Base-by-base conservation (phyloP, 2,797 vertebrate genomes). In the Hemibagrus guttatus region DNA sequence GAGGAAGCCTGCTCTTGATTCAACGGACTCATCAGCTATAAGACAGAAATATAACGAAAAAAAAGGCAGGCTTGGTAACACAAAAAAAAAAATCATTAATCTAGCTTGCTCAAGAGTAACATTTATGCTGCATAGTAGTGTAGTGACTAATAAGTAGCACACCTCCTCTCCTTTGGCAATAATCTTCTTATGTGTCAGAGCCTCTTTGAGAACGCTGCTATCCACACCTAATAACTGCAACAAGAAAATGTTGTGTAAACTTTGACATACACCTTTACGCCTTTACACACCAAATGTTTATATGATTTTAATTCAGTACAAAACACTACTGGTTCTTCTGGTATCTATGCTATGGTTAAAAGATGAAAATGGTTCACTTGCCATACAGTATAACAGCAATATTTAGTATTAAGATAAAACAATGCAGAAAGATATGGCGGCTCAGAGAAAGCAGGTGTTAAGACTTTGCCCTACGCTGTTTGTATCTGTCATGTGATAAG, bases 161-260 rank as follows among this genome's bases (percentile, higher is more conserved):
- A 99, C 98, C 97, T 99, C 97, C 89, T 99, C 98, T 66, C 97
- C 98, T 93, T 99, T 99, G 86, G 98, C 98, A 64, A 95, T 98
- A 90, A 99, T 99, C 95, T 98, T 99, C 95, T 97, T 98, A 94
- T 99, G 97, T 28, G 94, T 99, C 91, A 99, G 91, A 0, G 97
- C 96, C 90, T 99, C 97, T 81, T 96, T 97, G 87, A 99, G 93
- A 26, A 94, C 94, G 0, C 93, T 13, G 39, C 94, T 95, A 28
- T 97, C 97, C 81, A 99, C 97, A 1, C 96, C 96, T 68, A 99
- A 94, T 90, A 99, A 95, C 98, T 99, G 94, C 81, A 93, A 87
- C 76, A 87, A 81, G 64, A 85, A 85, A 64, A 90, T 46, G 90
- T 58, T 58, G 85, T 4, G 13, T 61, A 9, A 84, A 26, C 35